These are phyloP conservation scores for Colletes latitarsis DNA, from an alignment of 1,140 invertebrate genomes.

Conservation along the genomic window DNA sequence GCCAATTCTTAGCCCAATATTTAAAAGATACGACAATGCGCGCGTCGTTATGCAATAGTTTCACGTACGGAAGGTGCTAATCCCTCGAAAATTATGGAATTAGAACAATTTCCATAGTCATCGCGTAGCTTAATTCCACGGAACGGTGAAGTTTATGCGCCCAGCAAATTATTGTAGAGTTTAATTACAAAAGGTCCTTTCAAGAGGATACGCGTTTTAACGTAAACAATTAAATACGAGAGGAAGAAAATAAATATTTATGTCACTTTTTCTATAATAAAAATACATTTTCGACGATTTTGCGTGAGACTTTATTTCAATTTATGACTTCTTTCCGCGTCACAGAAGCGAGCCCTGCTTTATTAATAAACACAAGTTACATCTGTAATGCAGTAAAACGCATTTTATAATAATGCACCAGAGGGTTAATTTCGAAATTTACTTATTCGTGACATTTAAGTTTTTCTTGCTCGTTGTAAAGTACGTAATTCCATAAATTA, in stretches of 20 bases:
- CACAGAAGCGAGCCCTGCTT: too few species aligned
- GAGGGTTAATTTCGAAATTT: too few species aligned
- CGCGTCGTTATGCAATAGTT: slow-evolving; percentile 2
- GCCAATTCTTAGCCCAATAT: background rate
- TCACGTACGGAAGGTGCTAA: slow-evolving; percentile 13
- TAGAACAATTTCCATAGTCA: slow-evolving; percentile 7
- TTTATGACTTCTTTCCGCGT: too few species aligned
- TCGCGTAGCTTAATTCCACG: background rate
- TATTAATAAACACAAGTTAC: too few species aligned
- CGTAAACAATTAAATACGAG: background rate
- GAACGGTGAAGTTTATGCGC: background rate
- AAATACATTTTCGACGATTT: background rate
- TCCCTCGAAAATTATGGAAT: slow-evolving; percentile 30
- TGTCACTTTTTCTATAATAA: background rate
- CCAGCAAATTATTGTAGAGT: background rate
- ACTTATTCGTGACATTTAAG: too few species aligned
- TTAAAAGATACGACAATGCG: background rate
- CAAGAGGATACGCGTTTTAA: background rate
- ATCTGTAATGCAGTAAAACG: too few species aligned
- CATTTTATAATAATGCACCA: too few species aligned
- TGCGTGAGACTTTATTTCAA: too few species aligned
- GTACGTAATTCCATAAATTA: too few species aligned
- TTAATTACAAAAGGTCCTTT: background rate
- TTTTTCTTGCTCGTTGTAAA: too few species aligned
- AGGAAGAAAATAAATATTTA: background rate